phyloP scores from a whole-genome alignment of 1,140 invertebrate genomes.

The Nymphalis io region DNA sequence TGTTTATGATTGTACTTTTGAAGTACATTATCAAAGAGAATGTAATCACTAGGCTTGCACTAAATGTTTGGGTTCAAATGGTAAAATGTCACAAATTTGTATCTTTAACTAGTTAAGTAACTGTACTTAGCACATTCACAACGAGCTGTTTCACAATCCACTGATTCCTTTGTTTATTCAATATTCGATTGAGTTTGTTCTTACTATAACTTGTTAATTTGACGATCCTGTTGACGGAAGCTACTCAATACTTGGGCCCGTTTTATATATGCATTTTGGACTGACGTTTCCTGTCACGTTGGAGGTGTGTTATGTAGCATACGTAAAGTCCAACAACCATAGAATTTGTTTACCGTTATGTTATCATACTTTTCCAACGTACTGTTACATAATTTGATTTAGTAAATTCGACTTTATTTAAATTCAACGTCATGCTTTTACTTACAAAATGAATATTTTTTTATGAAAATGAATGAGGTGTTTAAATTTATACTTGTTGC shows the following conservation, averaged over 20 bases:
- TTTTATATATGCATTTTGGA: slow-evolving; percentile 44
- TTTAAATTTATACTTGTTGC: no score
- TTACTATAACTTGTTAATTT: slow-evolving; percentile 30
- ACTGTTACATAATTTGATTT: slow-evolving; percentile 2
- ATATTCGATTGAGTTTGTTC: slow-evolving; percentile 35
- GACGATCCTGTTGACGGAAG: slow-evolving; percentile 42
- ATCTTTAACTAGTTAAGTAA: slow-evolving; percentile 45
- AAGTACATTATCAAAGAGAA: slow-evolving; percentile 3
- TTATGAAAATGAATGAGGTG: no score
- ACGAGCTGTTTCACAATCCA: slow-evolving; percentile 44
- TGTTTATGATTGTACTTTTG: slow-evolving; percentile 6
- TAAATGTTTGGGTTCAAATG: slow-evolving; percentile 21
- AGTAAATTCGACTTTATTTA: slow-evolving; percentile 3
- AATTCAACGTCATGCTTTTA: not conserved
- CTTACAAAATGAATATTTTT: no score
- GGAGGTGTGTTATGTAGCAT: slow-evolving; percentile 25
- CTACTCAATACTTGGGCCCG: slow-evolving; percentile 37
- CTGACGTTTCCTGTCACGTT: slow-evolving; percentile 48
- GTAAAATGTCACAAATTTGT: slow-evolving; percentile 49
- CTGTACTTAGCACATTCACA: slow-evolving; percentile 50
- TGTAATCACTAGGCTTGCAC: not conserved
- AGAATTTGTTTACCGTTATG: slow-evolving; percentile 34
- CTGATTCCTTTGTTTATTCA: slow-evolving; percentile 44
- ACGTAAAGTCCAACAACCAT: slow-evolving; percentile 8
- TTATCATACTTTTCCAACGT: slow-evolving; percentile 13